Base-by-base conservation (phyloP, 2,888 invertebrate genomes). In the Dicycla oo region DNA sequence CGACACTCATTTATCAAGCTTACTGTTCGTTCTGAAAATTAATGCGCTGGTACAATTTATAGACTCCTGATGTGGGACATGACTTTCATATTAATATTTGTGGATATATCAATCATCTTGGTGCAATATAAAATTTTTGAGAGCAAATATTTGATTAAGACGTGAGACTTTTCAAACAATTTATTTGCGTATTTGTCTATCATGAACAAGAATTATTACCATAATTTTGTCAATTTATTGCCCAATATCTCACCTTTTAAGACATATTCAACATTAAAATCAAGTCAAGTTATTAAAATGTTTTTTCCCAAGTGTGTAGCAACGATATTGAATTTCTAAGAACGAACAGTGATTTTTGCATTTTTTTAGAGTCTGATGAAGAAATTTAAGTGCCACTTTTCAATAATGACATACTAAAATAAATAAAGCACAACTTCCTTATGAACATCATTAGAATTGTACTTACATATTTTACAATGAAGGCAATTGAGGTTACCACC, bases 1-100 rank as follows among this genome's bases (percentile, higher is more conserved):
- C 92, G 92, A 90, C 93, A 91, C 91, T 93, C 94, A 94, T 95
- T 95, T 95, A 95, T 95, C 95, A 95, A 94, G 95, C 94, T 95
- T 94, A 94, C 93, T 90, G 92, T 91, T 91, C 89, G 91, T 90
- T 91, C 90, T 92, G 92, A 91, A 94, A 94, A 95, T 95, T 94
- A 94, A 93, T 91, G 90, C 88, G 74, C 75, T 78, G 89, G 91
- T 85, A 81, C 88, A 92, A 93, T 88, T 87, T 82, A 88, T 78
- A 88, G 87, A 86, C 87, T 88, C 82, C 69, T 73, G 86, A 86
- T 86, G 71, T 67, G 51, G 54, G 69, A 70, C 67, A 75, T 62
- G 66, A 79, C 71, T 78, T 81, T 66, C 73, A 69, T 73, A 65
- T 81, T 68, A 73, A 77, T 73, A 73, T 80, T 73, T 76, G 49